These are phyloP conservation scores for Ischnus inquisitorius DNA, from an alignment of 2,888 invertebrate genomes.

Conservation along the genomic window DNA sequence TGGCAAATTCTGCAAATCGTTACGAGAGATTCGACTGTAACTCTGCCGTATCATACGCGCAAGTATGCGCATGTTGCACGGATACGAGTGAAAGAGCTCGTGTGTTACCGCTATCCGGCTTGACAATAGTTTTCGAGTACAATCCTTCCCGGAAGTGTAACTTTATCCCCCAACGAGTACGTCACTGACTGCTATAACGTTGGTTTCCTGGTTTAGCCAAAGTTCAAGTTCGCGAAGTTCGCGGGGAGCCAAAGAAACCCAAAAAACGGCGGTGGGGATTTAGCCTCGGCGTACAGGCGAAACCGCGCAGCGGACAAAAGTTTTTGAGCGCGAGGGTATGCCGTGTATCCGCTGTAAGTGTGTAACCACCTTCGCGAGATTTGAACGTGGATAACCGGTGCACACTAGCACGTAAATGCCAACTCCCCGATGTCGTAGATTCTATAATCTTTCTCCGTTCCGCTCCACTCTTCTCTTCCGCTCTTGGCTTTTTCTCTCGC, in stretches of 20 bases:
- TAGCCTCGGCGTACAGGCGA: neutral
- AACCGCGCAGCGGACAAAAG: conserved; percentile 4
- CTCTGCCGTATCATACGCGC: neutral
- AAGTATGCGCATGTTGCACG: neutral
- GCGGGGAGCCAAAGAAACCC: neutral
- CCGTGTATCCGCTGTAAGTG: neutral
- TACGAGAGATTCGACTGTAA: conserved; percentile 14
- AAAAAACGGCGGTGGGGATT: neutral
- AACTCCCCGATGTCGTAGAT: conserved; percentile 34
- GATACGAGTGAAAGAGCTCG: conserved; percentile 1
- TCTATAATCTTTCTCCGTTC: conserved; percentile 58
- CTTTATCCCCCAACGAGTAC: conserved; percentile 25
- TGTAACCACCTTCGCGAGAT: neutral
- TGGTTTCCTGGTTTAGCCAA: neutral
- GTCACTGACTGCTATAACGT: neutral
- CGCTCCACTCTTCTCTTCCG: conserved; percentile 53
- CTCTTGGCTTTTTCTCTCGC: conserved; percentile 41
- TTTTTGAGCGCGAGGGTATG: neutral
- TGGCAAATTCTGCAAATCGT: neutral
- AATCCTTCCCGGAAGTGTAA: conserved; percentile 32
- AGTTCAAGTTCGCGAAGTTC: conserved; percentile 43
- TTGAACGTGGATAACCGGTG: conserved; percentile 6
- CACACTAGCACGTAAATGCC: neutral
- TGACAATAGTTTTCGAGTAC: conserved; percentile 25
- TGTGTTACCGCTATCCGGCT: conserved; percentile 13